Evolutionary conservation across 2,797 vertebrate species (phyloP), one percentile per base, ranked within the genome.

Genomic region (Lerista edwardsae): DNA sequence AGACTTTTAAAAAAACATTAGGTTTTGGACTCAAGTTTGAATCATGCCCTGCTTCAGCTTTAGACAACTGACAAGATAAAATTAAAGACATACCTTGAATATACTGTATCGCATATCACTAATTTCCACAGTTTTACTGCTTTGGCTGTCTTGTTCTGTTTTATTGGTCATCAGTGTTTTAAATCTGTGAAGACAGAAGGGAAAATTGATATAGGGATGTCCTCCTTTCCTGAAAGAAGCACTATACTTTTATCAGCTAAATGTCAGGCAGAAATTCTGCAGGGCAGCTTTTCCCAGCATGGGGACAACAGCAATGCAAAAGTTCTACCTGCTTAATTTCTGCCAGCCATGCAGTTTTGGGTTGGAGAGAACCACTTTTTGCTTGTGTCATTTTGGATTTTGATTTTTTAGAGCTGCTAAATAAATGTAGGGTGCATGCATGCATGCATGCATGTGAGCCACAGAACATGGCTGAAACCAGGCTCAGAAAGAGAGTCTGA

Each of bases 51-150:
- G 8, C 29, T 51, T 78, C 83, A 34, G 4, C 3, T 3, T 47
- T 36, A 36, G 12, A 8, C 65, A 76, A 17, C 1, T 59, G 3
- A 3, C 23, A 57, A 68, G 74, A n/a, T 57, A 81, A 41, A 23
- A 5, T 0, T 1, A 27, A 61, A 82, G 5, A 69, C 92, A 0
- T 94, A 99, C 98, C 98, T 99, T 97, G 85, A 99, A 99, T 75
- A 98, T 97, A 84, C 92, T 97, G 95, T 99, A 99, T 87, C 98
- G 99, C 93, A 99, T 91, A 3, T 99, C 97, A 0, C 93, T 95
- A 93, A 99, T 98, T 92, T 99, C 97, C 0, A 99, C 97, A 36
- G 96, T 96, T 82, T 97, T 98, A 93, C 94, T 95, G 90, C 96
- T 93, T 0, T 96, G 94, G 62, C 94, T 91, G 25, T 97, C 96